Evolutionary conservation across 2,113 vertebrate species (phyloP).

Genomic region (Heterotis niloticus): DNA sequence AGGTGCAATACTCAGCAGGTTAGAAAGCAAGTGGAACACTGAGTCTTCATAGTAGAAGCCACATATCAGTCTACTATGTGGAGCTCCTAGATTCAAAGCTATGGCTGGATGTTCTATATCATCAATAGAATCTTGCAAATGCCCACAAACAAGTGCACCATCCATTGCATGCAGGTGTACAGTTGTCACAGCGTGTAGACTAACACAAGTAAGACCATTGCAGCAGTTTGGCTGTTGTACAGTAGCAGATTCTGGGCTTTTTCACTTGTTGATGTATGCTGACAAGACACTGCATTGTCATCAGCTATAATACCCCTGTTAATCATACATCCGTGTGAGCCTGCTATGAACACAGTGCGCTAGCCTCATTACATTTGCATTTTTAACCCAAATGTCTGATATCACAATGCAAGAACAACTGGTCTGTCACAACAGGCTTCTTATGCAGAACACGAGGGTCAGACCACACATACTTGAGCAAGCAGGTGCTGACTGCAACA

Average conservation of each 20-base stretch:
- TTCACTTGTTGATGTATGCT: neutral
- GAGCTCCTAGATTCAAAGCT: too few relatives aligned
- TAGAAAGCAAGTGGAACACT: neutral
- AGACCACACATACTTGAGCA: too few relatives aligned
- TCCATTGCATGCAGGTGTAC: too few relatives aligned
- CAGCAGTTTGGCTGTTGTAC: neutral
- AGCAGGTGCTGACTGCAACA: too few relatives aligned
- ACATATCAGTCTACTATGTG: too few relatives aligned
- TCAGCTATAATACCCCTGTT: neutral
- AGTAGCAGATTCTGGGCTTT: neutral
- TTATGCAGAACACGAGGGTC: too few relatives aligned
- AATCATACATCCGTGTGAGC: neutral
- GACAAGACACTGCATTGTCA: neutral
- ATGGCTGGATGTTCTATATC: too few relatives aligned
- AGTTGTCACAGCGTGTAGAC: too few relatives aligned
- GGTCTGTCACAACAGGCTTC: neutral
- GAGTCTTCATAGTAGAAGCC: too few relatives aligned
- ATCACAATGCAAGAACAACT: neutral
- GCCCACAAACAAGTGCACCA: too few relatives aligned
- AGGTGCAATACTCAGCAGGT: neutral
- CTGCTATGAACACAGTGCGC: neutral
- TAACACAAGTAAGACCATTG: neutral
- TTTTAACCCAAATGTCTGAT: neutral
- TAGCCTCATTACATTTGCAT: neutral
- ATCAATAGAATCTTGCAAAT: too few relatives aligned